Evolutionary conservation across 2,113 vertebrate genomes (phyloP), one percentile per base, ranked within the genome.

Genomic region (Dasypus novemcinctus): DNA sequence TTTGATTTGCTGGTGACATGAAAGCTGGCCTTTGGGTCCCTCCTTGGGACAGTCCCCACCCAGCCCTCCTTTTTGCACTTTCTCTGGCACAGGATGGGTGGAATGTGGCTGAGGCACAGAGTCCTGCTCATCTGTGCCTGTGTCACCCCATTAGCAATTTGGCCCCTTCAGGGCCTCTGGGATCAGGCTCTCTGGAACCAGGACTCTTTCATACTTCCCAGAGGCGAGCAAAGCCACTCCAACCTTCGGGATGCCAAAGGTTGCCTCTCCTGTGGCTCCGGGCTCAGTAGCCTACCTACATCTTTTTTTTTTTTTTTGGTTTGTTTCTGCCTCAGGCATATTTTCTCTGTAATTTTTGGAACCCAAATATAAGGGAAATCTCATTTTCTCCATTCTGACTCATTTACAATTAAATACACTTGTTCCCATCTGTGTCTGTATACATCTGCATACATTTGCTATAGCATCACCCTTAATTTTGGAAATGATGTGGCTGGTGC

Each of bases 321-420:
- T 97, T 97, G 96, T 97, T 98, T 97, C 94, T 96, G 94, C 96
- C 76, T 95, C 71, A 92, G 69, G 95, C 97, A 97, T 96, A 97
- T 97, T 97, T 97, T 96, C 96, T 97, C 96, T 95, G 94, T 97
- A 96, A 97, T 97, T 98, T 98, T 96, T 96, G 96, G 95, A 96
- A 95, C 96, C 97, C 96, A 98, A 98, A 98, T 98, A 98, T 97
- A 97, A 97, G 97, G 97, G 96, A 96, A 97, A 97, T 98, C 95
- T 98, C 95, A 97, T 97, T 98, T 97, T 78, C 96, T 97, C 92
- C 0, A 64, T 97, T 97, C 96, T 97, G 97, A 98, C 95, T 98
- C 97, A 98, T 97, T 97, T 97, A 97, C 97, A 98, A 97, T 98
- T 97, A 98, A 98, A 97, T 96, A 97, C 97, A 96, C 96, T 98